These are phyloP conservation scores for Dryobota labecula DNA, from an alignment of 2,888 invertebrate genomes.

Conservation along the genomic window DNA sequence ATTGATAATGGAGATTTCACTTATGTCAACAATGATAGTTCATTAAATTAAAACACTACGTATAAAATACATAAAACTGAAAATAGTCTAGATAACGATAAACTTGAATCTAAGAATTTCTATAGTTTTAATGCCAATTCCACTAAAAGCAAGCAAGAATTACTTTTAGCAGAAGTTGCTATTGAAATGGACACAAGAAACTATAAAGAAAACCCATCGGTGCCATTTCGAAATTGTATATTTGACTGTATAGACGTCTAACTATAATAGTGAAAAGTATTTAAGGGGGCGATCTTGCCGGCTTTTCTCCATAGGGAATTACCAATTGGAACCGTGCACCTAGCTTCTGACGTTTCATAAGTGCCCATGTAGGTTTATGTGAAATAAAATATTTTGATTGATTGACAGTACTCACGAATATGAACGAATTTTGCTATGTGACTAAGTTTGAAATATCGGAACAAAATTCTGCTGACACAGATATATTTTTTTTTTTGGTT, in stretches of 20 bases:
- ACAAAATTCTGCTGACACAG: no score
- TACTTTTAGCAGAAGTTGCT: slow-evolving; percentile 10
- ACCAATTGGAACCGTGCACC: no score
- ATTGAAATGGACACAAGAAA: slow-evolving; percentile 5
- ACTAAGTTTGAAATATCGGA: not conserved
- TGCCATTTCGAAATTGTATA: not conserved
- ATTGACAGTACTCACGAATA: not conserved
- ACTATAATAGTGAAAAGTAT: not conserved
- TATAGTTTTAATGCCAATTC: slow-evolving; percentile 16
- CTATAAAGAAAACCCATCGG: not conserved
- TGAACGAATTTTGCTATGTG: not conserved
- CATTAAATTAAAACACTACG: not conserved
- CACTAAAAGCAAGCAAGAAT: slow-evolving; percentile 28
- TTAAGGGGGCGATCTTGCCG: no score
- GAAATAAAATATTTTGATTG: no score
- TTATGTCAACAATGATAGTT: not conserved
- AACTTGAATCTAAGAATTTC: slow-evolving; percentile 12
- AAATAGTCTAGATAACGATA: not conserved
- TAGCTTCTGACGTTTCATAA: no score
- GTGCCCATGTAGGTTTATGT: no score
- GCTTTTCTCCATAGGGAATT: no score
- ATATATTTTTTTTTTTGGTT: no score
- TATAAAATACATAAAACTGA: not conserved
- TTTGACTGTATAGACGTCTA: not conserved
- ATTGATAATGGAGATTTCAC: not conserved